Base-by-base conservation (phyloP, 2,888 invertebrate species). In the Vanessa cardui region DNA sequence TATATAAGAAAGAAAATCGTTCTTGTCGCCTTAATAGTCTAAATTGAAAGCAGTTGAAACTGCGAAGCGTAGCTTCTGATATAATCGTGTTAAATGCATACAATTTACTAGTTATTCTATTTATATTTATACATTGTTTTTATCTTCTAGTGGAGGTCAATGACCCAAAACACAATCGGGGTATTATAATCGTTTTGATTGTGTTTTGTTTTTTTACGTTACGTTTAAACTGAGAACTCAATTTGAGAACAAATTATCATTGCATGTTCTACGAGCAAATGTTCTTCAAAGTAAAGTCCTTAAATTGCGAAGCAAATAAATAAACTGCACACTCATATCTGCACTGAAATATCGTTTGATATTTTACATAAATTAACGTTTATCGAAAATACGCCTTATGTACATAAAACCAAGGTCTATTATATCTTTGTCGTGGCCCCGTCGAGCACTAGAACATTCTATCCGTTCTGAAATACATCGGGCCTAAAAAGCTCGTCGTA, bases 241-340 rank as follows among this genome's bases (percentile, higher is more conserved):
- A 26, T 52, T 31, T 7, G 16, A 16, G 26, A 31, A 31, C 31
- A 16, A 26, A 54, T 21, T 26, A 54, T 54, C 31, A 26, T 16
- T 7, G n/a, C 26, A 54, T 54, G 52, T 54, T 54, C 16, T n/a
- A 12, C 39, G 12, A 39, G 39, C 39, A 31, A 31, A 54, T 21
- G 26, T 7, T n/a, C 26, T 31, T 54, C 31, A 54, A 54, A 54
- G 52, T 8, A n/a, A 15, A 54, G 26, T 54, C 31, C 12, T 54
- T 12, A 54, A 31, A 54, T 54, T 54, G 26, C n/a, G 26, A 54
- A 54, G 52, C 52, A 54, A 54, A 54, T 52, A 52, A 52, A 52
- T 54, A 54, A 54, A 54, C 26, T 54, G 26, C 52, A 54, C 31
- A 54, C 52, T 31, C 52, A 54, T 54, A 54, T 54, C n/a, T 31